A percentile compares a stretch with the other conserved stretches of the same genome.
phyloP scores from a whole-genome alignment of 2,888 invertebrate genomes.

The Phaedon cochleariae region DNA sequence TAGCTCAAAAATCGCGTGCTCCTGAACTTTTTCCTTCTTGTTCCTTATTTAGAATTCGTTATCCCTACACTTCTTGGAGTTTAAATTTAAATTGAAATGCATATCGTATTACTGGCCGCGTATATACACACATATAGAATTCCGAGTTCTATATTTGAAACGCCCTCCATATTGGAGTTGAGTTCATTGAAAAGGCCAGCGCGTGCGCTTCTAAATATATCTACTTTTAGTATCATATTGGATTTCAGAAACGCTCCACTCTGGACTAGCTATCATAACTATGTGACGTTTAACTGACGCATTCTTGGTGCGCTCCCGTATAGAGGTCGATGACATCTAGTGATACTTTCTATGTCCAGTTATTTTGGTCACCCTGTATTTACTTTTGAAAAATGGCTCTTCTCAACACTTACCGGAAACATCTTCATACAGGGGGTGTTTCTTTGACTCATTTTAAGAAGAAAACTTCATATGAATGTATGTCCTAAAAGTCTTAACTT shows the following conservation, averaged over 20 bases:
- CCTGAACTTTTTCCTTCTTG: too few relatives aligned
- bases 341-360: too few relatives aligned
- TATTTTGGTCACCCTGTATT: neutral
- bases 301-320: neutral
- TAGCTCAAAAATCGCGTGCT: too few relatives aligned
- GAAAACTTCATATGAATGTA: too few relatives aligned
- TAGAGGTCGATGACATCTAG: neutral
- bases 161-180: constrained; percentile 38
- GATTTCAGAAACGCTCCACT: constrained; percentile 25
- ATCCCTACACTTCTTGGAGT: neutral
- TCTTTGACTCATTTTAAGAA: too few relatives aligned
- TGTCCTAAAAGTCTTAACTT: too few relatives aligned
- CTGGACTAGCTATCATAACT: neutral
- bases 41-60: too few relatives aligned
- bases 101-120: constrained; percentile 23
- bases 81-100: constrained; percentile 19
- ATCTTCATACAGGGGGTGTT: too few relatives aligned
- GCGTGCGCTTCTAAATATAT: constrained; percentile 43
- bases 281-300: neutral
- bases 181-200: constrained; percentile 46
- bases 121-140: constrained; percentile 21
- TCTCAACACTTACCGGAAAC: too few relatives aligned
- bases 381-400: too few relatives aligned
- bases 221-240: constrained; percentile 40
- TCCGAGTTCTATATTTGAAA: constrained; percentile 38